Evolutionary conservation across 2,888 invertebrate genomes (phyloP).

Genomic region (Sarcophaga caerulescens): DNA sequence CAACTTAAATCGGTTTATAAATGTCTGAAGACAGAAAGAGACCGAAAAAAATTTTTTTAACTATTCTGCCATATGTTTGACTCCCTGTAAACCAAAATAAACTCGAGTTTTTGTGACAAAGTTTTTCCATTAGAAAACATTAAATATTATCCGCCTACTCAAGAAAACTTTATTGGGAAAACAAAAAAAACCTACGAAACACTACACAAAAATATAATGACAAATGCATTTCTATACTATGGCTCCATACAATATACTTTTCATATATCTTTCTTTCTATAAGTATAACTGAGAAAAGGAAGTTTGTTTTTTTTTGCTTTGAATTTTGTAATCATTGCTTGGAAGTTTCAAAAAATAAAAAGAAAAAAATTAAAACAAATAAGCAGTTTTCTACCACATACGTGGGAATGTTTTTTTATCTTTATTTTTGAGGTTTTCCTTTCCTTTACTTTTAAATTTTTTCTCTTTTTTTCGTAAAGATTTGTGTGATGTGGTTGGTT

Average conservation of each 20-base stretch:
- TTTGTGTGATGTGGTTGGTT: not conserved
- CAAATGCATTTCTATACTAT: not conserved
- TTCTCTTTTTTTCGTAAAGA: not conserved
- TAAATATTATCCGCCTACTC: slow-evolving; percentile 69
- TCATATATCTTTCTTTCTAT: too few species aligned
- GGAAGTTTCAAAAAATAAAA: slow-evolving; percentile 37
- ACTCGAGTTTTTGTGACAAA: slow-evolving; percentile 64
- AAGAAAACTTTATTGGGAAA: slow-evolving; percentile 20
- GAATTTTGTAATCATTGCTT: slow-evolving; percentile 49
- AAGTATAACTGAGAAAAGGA: not conserved
- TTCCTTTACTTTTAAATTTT: slow-evolving; percentile 3
- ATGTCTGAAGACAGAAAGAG: slow-evolving; percentile 46
- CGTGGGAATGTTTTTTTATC: slow-evolving; percentile 47
- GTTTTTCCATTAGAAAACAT: slow-evolving; percentile 72
- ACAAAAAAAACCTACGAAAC: not conserved
- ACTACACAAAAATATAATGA: slow-evolving; percentile 28
- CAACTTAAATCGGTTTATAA: slow-evolving; percentile 66
- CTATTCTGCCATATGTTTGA: not conserved
- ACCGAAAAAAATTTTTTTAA: slow-evolving; percentile 30
- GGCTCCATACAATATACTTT: not conserved
- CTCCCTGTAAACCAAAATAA: slow-evolving; percentile 43
- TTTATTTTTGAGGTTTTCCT: not conserved
- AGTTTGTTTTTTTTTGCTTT: slow-evolving; percentile 15
- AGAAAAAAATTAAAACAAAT: slow-evolving; percentile 36
- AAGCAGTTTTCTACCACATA: slow-evolving; percentile 55